Conservation (phyloP, 2,113 vertebrate species). For the Anarhynchus alexandrinus region DNA sequence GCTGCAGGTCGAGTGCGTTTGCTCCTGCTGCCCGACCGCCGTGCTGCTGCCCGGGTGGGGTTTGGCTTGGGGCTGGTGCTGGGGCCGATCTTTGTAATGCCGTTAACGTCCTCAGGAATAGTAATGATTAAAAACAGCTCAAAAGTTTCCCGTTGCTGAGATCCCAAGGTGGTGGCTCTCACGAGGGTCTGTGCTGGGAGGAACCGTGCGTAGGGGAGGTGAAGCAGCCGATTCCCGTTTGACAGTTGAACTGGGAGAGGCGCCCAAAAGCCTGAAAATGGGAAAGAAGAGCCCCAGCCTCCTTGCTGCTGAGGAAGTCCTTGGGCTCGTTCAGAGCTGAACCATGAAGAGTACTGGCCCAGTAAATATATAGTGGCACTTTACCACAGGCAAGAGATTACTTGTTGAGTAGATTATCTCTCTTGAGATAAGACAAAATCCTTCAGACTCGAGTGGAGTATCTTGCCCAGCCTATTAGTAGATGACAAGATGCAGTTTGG, state of each 20-base stretch:
- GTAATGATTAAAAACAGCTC: rapidly evolving
- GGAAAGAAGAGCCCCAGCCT: neutral
- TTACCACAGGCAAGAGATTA: slow-evolving; percentile 63
- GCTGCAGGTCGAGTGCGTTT: rapidly evolving
- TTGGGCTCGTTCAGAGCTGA: slow-evolving; percentile 15
- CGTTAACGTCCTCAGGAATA: neutral
- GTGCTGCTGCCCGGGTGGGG: rapidly evolving
- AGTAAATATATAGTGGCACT: slow-evolving; percentile 30
- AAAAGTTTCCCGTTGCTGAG: rapidly evolving
- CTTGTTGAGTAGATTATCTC: slow-evolving; percentile 83
- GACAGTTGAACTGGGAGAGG: neutral
- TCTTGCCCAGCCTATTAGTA: slow-evolving; percentile 80
- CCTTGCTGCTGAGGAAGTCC: neutral
- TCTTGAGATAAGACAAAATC: slow-evolving; percentile 77
- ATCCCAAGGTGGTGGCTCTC: neutral
- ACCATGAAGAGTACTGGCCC: neutral
- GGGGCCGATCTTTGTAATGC: neutral
- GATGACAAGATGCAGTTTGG: slow-evolving; percentile 72
- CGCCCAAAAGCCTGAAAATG: neutral
- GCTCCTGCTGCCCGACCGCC: neutral
- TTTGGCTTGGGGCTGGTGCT: neutral
- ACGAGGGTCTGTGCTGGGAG: neutral
- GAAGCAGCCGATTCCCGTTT: rapidly evolving
- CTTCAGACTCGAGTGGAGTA: slow-evolving; percentile 71
- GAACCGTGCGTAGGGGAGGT: rapidly evolving